Base-by-base conservation (phyloP, 2,113 vertebrate genomes). In the Apeltes quadracus region DNA sequence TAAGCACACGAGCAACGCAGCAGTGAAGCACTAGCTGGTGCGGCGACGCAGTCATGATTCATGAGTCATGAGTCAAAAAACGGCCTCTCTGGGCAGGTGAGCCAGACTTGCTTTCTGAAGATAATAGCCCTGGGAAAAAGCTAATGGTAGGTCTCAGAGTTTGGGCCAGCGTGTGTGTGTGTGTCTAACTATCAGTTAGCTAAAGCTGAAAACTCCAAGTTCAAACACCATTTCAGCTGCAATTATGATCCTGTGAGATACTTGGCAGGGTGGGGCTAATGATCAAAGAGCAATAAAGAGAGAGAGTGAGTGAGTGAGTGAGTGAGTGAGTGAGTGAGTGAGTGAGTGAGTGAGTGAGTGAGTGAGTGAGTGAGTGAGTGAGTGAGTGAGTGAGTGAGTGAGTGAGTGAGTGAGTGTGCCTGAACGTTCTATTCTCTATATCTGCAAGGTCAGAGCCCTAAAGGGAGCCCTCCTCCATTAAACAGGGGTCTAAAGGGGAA, bases 221-320 rank as follows among this genome's bases (percentile, higher is more conserved):
- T 79, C 71, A 84, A 80, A 77, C 18, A 20, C 48, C n/a, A 81
- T 87, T 81, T 88, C 72, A 77, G 46, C 38, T 7, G 46, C 79
- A 88, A 77, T 87, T 86, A 84, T 85, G 75, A 88, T 85, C 65
- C 69, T 78, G 71, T 55, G 83, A 81, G 78, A 88, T 74, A 72
- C 62, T 54, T 71, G 64, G 53, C 62, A 63, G 48, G 36, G 38
- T 50, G 62, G 69, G 53, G 9, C 72, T 73, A 70, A 81, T 64
- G 75, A 82, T 69, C 57, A 70, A 50, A 72, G 32, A 59, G 39
- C 36, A 9, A 76, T 70, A 61, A n/a, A 72, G 7, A 34, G 34
- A 58, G 51, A 38, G 25, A 15, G 27, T 13, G 34, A 54, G n/a
- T n/a, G 51, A 18, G 16, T 64, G 29, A 53, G 57, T 18, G n/a